Evolutionary conservation across 2,888 invertebrate species (phyloP), one percentile per base, ranked within the genome.

Genomic region (Sphaeridia pumilis): DNA sequence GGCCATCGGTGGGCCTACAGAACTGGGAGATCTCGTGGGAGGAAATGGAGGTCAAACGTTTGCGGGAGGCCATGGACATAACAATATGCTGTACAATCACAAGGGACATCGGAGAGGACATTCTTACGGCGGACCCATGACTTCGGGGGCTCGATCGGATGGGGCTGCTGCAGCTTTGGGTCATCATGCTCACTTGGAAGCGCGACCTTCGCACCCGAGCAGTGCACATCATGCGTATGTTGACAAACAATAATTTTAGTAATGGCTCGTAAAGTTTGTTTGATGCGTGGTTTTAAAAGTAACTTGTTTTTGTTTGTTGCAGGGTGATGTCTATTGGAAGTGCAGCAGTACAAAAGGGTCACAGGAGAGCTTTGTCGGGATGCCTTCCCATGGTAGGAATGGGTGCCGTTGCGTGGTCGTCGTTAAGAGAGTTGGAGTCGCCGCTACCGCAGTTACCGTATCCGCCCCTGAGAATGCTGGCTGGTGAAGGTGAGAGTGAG

Each of bases 391-490:
- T 62, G 57, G 61, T 61, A 2, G 64, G 61, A 2, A 61, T 65
- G 61, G 65, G 65, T 3, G 62, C 60, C 10, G 61, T 65, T 31
- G 65, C 65, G 3, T 65, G 65, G 65, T 63, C 65, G 5, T 62
- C 62, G 17, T 56, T 65, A 7, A 43, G 65, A 22, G 65, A 65
- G 24, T 48, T 65, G n/a, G 63, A 65, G 34, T 31, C 53, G 22
- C 46, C 49, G 3, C 4, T 41, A n/a, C 52, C 52, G 10, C 46
- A 28, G 17, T 17, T 24, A 44, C 24, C 44, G 3, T 24, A 54
- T 21, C 53, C 57, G 24, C 55, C 56, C 5, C 49, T 61, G 7
- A 57, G 63, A 25, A 62, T 60, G 44, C 50, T 60, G 25, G 60
- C 61, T 38, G 61, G 63, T 2, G 60, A 63, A 49, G 60, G 59